Base-by-base conservation (phyloP, 2,113 vertebrate genomes). In the Psammodynastes pulverulentus region DNA sequence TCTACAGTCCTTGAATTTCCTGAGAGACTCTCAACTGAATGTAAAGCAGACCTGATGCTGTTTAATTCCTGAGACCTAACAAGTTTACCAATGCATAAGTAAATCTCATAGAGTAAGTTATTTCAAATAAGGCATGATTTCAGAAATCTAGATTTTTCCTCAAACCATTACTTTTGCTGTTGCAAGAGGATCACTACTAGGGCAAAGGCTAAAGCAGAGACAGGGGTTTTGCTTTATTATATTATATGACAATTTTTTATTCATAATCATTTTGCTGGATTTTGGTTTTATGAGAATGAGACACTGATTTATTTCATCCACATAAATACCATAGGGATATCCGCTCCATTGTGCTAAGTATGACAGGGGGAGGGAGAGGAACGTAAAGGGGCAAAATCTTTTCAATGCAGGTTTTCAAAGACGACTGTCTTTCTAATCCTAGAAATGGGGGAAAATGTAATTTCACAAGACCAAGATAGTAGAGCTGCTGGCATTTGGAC, bases 301-400 rank as follows among this genome's bases (percentile, higher is more conserved):
- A 45, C 29, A n/a, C 21, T 92, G 67, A 58, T 92, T 92, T 89
- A 49, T 58, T 92, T 89, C 91, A 54, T 54, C 72, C 67, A 58
- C 24, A 5, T 84, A 46, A 84, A 34, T 62, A 9, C 43, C 72
- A 1, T 9, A 86, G 67, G 46, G 87, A 92, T 48, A 89, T 89
- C 87, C 29, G 53, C 52, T 89, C 72, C 53, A 49, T 89, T 86
- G 72, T 51, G 88, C 23, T 51, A 86, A 88, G 43, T 62, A 62
- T 88, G 89, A 84, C 51, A 5, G 67, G 5, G 15, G 15, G 67
- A 39, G 34, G 17, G 21, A 51, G 51, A n/a, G 85, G 39, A 24
- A 92, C 51, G 29, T 3, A 23, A 13, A 52, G 56, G 54, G 34
- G 29, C 45, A 94, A 10, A 46, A 46, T 89, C 10, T 43, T 29